phyloP scores from a whole-genome alignment of 30 jellyfish, hydroid and myxozoan species.

The Aurelia aurita complex sp. Pacific region DNA sequence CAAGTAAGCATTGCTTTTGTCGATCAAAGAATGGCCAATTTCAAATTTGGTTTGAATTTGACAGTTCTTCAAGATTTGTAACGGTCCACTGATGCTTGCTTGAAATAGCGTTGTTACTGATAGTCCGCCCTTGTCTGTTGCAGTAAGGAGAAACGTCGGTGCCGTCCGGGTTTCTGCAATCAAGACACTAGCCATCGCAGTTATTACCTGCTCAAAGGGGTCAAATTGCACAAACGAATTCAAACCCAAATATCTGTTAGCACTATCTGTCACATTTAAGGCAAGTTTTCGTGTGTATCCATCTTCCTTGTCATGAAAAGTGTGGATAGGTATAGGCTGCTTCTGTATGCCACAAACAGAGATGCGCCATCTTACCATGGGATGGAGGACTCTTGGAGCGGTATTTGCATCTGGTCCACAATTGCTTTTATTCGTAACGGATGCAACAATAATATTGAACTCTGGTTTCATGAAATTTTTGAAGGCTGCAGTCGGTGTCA shows the following conservation, averaged over 20 bases:
- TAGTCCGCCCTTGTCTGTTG: slow-evolving; percentile 60
- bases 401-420: slow-evolving; percentile 41
- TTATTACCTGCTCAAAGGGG: slow-evolving; percentile 40
- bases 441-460: slow-evolving; percentile 10
- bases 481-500: slow-evolving; percentile 4
- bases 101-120: background rate
- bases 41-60: slow-evolving; percentile 26
- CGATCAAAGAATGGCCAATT: slow-evolving; percentile 25
- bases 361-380: slow-evolving; percentile 2
- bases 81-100: slow-evolving; percentile 47
- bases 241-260: slow-evolving; percentile 32
- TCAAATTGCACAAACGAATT: slow-evolving; percentile 46
- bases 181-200: slow-evolving; percentile 34
- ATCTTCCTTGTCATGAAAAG: slow-evolving; percentile 66
- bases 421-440: background rate
- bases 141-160: slow-evolving; percentile 25
- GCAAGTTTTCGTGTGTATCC: slow-evolving; percentile 62
- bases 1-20: slow-evolving; percentile 22
- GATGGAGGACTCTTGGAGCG: slow-evolving; percentile 51
- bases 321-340: slow-evolving; percentile 25
- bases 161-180: slow-evolving; percentile 12
- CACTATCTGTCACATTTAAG: slow-evolving; percentile 16
- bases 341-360: slow-evolving; percentile 61
- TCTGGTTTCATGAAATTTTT: slow-evolving; percentile 34
- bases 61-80: slow-evolving; percentile 26